Conservation (phyloP, 2,113 vertebrate genomes). For the Rhodinocichla rosea region DNA sequence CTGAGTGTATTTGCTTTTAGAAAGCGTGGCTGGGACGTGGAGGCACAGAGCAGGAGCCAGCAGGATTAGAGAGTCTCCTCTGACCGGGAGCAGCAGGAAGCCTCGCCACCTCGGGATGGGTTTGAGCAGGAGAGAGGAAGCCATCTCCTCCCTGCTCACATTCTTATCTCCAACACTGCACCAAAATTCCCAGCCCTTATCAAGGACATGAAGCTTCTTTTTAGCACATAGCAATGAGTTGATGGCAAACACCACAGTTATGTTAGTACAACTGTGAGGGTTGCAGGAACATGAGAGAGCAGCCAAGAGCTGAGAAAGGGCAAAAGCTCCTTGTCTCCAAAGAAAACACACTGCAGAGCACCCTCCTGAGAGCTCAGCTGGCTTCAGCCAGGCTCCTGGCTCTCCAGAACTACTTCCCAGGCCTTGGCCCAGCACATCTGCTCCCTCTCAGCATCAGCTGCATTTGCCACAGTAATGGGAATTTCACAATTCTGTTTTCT, state of each 20-base stretch:
- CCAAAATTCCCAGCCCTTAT: not conserved
- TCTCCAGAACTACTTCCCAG: not conserved
- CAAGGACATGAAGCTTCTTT: not conserved
- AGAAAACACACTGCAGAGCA: slow-evolving; percentile 26
- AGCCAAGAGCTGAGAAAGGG: slow-evolving; percentile 31
- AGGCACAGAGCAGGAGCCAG: not conserved
- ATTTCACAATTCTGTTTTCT: slow-evolving; percentile 23
- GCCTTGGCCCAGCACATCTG: not conserved
- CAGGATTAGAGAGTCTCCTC: not conserved
- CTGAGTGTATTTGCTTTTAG: not conserved
- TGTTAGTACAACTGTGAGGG: not conserved
- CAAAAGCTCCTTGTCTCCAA: slow-evolving; percentile 27
- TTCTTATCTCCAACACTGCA: not conserved
- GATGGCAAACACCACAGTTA: not conserved
- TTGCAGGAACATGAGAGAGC: not conserved
- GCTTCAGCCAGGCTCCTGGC: slow-evolving; percentile 11
- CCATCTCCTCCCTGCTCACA: not conserved
- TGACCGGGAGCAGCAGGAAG: not conserved
- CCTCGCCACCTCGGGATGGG: too few relatives aligned
- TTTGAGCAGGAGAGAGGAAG: not conserved
- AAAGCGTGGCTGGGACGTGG: not conserved
- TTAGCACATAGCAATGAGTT: not conserved
- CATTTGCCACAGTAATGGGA: not conserved
- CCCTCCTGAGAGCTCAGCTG: not conserved
- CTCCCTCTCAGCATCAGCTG: not conserved